Evolutionary conservation across 53 echinoderm and acorn worm genomes (phyloP), one percentile per base, ranked within the genome.

Genomic region (Actinopyga echinites): DNA sequence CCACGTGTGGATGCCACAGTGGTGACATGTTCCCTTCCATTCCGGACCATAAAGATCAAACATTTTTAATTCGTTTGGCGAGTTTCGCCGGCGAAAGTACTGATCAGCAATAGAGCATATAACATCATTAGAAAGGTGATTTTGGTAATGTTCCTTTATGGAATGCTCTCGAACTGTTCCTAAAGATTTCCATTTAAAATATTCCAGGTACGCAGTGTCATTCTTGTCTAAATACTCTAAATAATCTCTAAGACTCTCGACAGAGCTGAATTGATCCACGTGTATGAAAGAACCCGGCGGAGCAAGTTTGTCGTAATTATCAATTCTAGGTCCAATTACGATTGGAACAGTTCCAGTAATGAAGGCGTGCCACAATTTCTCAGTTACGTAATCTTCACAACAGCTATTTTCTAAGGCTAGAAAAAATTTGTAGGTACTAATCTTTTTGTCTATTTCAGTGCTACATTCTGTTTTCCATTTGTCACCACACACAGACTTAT

Each of bases 361-460:
- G 11, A 23, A 24, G 28, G 21, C 26, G 64, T 64, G 64, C 64
- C 64, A 64, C 22, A 64, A 26, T 26, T 64, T 64, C 64, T 64
- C 64, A n/a, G 64, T 64, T 24, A 64, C 1, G 26, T 64, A 64
- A 26, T 64, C 64, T 64, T 64, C 64, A 64, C 64, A 64, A 64
- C 64, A 64, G 28, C 29, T 29, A 25, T 75, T 75, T 54, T 75
- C 75, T 52, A 75, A 30, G 25, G 75, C 75, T n/a, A 75, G 56
- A 45, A 9, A 75, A 75, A 75, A 75, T 26, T 75, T 75, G 30
- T 75, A 75, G 12, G 22, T 54, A 13, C 49, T 53, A 31, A 75
- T 25, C 9, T 13, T 31, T 13, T 54, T 42, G 19, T 75, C 75
- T 9, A 75, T 54, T 26, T 75, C 29, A 12, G 29, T 21, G 6